These are phyloP conservation scores for Ceramica pisi DNA, from an alignment of 2,888 invertebrate species.

Conservation along the genomic window DNA sequence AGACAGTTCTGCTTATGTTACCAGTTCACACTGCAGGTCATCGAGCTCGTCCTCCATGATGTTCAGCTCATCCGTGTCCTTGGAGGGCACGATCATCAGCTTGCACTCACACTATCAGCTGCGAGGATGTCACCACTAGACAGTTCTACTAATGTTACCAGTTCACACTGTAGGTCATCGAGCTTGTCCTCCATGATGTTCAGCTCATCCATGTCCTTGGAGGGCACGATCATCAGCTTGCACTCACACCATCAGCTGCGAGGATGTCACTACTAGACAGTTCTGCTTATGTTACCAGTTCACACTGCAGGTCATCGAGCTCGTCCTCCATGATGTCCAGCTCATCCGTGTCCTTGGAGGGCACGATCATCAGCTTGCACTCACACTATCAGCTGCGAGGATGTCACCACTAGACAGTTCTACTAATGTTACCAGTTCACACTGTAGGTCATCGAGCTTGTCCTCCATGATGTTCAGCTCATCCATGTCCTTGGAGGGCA, in stretches of 20 bases:
- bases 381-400: constrained; percentile 81
- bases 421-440: constrained; percentile 78
- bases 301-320: constrained; percentile 85
- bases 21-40: too few species aligned
- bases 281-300: constrained; percentile 76
- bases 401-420: constrained; percentile 41
- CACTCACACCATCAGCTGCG: constrained; percentile 82
- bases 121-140: too few species aligned
- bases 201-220: constrained; percentile 85
- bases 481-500: constrained; percentile 85
- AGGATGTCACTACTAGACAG: constrained; percentile 66
- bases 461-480: constrained; percentile 88
- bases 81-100: too few species aligned
- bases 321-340: constrained; percentile 88
- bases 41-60: too few species aligned
- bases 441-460: constrained; percentile 85
- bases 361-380: constrained; percentile 85
- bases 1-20: too few species aligned
- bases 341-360: constrained; percentile 86
- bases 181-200: constrained; percentile 88
- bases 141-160: too few species aligned
- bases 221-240: constrained; percentile 84
- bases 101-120: too few species aligned
- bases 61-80: too few species aligned
- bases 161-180: constrained; percentile 85